These are phyloP conservation scores for Vireo griseus DNA, from an alignment of 2,797 vertebrate genomes.

Conservation along the genomic window DNA sequence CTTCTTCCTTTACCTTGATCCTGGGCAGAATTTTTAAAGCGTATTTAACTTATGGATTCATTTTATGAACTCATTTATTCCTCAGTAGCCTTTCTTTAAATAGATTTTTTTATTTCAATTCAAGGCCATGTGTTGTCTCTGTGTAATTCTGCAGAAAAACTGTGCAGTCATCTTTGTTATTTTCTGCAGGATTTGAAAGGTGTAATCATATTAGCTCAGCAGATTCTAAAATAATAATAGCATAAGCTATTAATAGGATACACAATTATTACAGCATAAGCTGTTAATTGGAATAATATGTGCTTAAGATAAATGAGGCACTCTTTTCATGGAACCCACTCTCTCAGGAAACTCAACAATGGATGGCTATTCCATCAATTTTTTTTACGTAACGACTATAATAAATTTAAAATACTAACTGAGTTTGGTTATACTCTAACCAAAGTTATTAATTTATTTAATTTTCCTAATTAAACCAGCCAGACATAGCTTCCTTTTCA, in stretches of 20 bases:
- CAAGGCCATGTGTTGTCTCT: background rate
- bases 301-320: background rate
- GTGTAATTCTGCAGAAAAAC: background rate
- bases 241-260: background rate
- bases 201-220: background rate
- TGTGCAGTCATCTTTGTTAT: background rate
- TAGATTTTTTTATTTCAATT: background rate
- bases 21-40: background rate
- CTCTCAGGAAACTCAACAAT: background rate
- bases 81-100: background rate
- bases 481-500: background rate
- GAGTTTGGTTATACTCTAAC: background rate
- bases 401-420: background rate
- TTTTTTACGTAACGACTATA: background rate
- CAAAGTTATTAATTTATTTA: background rate
- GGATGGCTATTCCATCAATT: background rate
- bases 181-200: background rate
- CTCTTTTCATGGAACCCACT: background rate
- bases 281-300: constrained; percentile 8
- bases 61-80: background rate
- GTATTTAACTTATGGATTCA: background rate
- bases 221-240: constrained; percentile 2
- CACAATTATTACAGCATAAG: too few relatives aligned
- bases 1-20: background rate
- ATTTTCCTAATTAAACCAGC: background rate